A percentile compares a stretch with the other conserved stretches of the same genome.
Evolutionary conservation across 2,797 vertebrate species (phyloP).

Genomic region (Leptoclinus maculatus): DNA sequence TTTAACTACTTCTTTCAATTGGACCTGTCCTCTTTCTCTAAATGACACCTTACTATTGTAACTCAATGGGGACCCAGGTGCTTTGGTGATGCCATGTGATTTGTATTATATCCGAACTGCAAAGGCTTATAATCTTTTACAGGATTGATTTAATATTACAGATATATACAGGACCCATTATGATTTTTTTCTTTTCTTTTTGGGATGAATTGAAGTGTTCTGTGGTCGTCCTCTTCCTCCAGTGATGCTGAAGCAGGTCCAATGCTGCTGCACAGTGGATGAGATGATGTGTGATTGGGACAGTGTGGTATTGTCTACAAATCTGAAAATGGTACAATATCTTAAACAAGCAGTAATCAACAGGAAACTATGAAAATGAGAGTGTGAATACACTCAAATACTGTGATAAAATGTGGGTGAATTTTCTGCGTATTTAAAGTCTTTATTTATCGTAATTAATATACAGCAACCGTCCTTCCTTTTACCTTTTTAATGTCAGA

Average conservation of each 20-base stretch:
- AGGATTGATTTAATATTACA: background rate
- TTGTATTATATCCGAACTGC: background rate
- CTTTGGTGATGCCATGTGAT: background rate
- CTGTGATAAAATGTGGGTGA: background rate
- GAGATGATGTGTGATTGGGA: constrained; percentile 10
- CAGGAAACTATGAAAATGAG: background rate
- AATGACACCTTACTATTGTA: background rate
- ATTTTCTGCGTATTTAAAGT: background rate
- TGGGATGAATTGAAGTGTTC: background rate
- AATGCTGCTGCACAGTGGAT: constrained; percentile 19
- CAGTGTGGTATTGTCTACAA: background rate
- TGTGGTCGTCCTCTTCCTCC: constrained; percentile 4
- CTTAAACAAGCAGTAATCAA: background rate
- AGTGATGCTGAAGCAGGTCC: constrained; percentile 38
- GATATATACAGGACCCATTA: background rate
- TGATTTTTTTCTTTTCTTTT: background rate
- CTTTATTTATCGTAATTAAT: background rate
- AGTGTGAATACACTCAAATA: background rate
- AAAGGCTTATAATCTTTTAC: background rate
- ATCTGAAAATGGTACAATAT: background rate
- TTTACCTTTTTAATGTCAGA: background rate
- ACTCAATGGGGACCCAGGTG: background rate
- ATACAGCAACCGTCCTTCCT: background rate
- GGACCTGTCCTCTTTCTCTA: background rate
- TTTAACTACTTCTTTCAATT: constrained; percentile 23